Evolutionary conservation across 2,113 vertebrate species (phyloP), one percentile per base, ranked within the genome.

Genomic region (Xenus cinereus): DNA sequence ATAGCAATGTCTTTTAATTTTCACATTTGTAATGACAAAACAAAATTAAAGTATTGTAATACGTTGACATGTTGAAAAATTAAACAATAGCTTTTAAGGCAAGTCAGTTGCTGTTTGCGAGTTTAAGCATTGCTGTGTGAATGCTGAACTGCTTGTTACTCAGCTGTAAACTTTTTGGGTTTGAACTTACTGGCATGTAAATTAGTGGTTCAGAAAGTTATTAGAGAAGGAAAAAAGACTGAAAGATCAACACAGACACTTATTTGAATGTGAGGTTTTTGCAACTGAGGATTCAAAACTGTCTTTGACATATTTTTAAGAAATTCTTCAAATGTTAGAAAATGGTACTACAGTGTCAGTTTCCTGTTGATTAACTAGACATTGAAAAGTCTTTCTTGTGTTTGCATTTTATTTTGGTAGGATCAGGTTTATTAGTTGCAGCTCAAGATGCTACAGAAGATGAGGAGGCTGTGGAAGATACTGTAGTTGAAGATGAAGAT

Each of bases 371-470:
- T n/a, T 77, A 59, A 7, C 18, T 84, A 7, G 37, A 32, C 32
- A 30, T 54, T 84, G 22, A 73, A 35, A 84, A 85, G 17, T 15
- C 30, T 89, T 46, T n/a, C 27, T 66, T 86, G 21, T 43, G 5
- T 64, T 80, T 78, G 50, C 26, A 0, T 92, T 53, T 94, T 84
- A 46, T 85, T 50, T 81, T 48, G 32, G 32, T 85, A 80, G 96
- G 95, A 51, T 96, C 96, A 97, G 97, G 98, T 41, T 97, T 98
- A 5, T 63, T 97, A 46, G 99, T 95, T 45, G 96, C 93, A 41
- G 99, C 99, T 82, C 99, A 99, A 76, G 99, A 99, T 96, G 98
- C 98, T 66, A 99, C 99, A 10, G 99, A 99, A 93, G 99, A 99
- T 85, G 99, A 99, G 96, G 99, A 99, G 97, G 98, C 98, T 9